Base-by-base conservation (phyloP, 2,797 vertebrate species). In the Odontamblyopus lacepedii region DNA sequence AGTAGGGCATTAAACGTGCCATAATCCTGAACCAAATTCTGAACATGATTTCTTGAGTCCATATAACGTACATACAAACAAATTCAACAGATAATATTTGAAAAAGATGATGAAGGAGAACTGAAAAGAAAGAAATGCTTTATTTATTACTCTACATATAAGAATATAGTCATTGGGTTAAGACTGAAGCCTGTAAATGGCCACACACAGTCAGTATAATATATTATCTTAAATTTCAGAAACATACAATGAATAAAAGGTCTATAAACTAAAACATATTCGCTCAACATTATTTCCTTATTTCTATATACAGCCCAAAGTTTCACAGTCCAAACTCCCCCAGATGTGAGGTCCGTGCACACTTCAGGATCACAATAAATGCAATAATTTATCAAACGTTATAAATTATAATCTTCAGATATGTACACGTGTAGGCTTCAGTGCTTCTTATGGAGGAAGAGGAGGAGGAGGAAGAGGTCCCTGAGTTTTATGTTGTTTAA, bases 351-450 rank as follows among this genome's bases (percentile, higher is more conserved):
- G 84, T 72, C 81, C 73, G 70, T 18, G 64, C 64, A 70, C 35
- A 77, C 83, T 79, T 78, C 76, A 82, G 76, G 76, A 41, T 13
- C 30, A 80, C 61, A 69, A 67, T 77, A 79, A 83, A 81, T 65
- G 75, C 74, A 90, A 91, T 92, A 89, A 90, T 70, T 91, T 90
- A 91, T 75, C 64, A 60, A 79, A 80, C 57, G 84, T 75, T 84
- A 89, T 90, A 89, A 89, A 91, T 88, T 89, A 86, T 83, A 38
- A 82, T 82, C 84, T 89, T 76, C 76, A 86, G 86, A 84, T 88
- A 91, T 89, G 88, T 91, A 89, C 87, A 89, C 65, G 76, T 78
- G 80, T 80, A 81, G 74, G 81, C 82, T 78, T 90, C 88, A 92
- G 91, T 90, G 90, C 89, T 83, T 74, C 78, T 69, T 63, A 63